These are phyloP conservation scores for Apogon talboti DNA, from an alignment of 2,797 vertebrate species.

Conservation along the genomic window DNA sequence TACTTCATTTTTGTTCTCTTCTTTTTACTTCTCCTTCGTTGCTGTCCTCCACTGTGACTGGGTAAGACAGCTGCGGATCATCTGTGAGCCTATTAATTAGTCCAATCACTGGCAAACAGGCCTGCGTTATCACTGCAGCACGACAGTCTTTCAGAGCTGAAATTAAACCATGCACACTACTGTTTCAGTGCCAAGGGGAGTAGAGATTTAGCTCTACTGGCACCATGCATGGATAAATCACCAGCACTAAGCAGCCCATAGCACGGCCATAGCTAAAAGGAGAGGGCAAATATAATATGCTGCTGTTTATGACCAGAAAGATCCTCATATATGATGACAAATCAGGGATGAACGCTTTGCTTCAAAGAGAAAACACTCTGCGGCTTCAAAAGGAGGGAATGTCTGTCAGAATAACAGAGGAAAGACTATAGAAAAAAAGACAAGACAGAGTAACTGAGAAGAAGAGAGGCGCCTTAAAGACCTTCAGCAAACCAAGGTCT, in stretches of 20 bases:
- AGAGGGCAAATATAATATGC: slow-evolving; percentile 66
- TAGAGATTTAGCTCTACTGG: slow-evolving; percentile 77
- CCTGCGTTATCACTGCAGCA: slow-evolving; percentile 71
- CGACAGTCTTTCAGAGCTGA: slow-evolving; percentile 77
- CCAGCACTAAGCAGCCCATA: slow-evolving; percentile 71
- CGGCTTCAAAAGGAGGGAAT: slow-evolving; percentile 48
- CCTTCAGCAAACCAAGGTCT: slow-evolving; percentile 39
- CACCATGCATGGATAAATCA: slow-evolving; percentile 78
- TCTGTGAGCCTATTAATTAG: slow-evolving; percentile 81
- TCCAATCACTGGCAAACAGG: slow-evolving; percentile 79
- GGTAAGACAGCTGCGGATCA: slow-evolving; percentile 67
- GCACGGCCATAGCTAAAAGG: slow-evolving; percentile 47
- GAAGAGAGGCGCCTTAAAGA: slow-evolving; percentile 39
- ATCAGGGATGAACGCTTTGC: slow-evolving; percentile 63
- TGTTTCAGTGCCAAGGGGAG: slow-evolving; percentile 74
- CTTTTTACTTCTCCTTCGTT: slow-evolving; percentile 22
- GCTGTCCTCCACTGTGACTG: slow-evolving; percentile 51
- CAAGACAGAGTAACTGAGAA: slow-evolving; percentile 34
- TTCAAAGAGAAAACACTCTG: slow-evolving; percentile 56
- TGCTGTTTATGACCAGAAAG: slow-evolving; percentile 66
- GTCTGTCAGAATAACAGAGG: slow-evolving; percentile 40
- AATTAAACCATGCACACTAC: slow-evolving; percentile 80
- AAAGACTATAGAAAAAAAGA: slow-evolving; percentile 38
- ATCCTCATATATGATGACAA: slow-evolving; percentile 64
- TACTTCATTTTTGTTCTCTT: slow-evolving; percentile 41